Conservation (phyloP, 2,113 vertebrate genomes). For the Phylloscopus trochilus region DNA sequence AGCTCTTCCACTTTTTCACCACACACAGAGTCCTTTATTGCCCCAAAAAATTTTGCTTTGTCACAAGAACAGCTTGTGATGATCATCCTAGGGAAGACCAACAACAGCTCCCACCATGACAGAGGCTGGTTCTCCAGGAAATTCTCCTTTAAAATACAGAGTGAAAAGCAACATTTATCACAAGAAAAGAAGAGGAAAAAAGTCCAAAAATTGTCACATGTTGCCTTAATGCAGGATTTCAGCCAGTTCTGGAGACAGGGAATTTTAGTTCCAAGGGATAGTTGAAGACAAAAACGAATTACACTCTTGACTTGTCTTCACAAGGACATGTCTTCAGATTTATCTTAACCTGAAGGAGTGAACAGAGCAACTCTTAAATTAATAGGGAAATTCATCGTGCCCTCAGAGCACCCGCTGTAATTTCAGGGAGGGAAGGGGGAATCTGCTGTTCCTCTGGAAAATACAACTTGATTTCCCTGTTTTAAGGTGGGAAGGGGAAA, state of each 20-base stretch:
- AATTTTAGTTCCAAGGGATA: neutral
- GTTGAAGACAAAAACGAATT: neutral
- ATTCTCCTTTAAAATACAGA: neutral
- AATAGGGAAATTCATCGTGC: neutral
- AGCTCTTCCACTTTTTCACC: neutral
- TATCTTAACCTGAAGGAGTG: neutral
- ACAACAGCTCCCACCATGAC: neutral
- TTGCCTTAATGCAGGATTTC: accelerated
- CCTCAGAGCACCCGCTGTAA: neutral
- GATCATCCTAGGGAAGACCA: neutral
- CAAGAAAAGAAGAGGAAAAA: neutral
- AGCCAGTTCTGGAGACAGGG: neutral
- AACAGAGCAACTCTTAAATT: neutral
- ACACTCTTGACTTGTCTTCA: neutral
- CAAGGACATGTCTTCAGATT: conserved; percentile 4
- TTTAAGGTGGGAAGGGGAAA: neutral
- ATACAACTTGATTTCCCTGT: neutral
- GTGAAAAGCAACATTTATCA: neutral
- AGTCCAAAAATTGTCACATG: neutral
- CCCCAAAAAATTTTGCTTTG: neutral
- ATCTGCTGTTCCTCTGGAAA: neutral
- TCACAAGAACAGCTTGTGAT: neutral
- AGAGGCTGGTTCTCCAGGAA: neutral
- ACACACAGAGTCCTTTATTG: neutral
- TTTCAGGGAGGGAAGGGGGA: neutral